A percentile compares a stretch with the other conserved stretches of the same genome.
These are phyloP conservation scores for Automeris io DNA, from an alignment of 2,888 invertebrate species.

Conservation along the genomic window DNA sequence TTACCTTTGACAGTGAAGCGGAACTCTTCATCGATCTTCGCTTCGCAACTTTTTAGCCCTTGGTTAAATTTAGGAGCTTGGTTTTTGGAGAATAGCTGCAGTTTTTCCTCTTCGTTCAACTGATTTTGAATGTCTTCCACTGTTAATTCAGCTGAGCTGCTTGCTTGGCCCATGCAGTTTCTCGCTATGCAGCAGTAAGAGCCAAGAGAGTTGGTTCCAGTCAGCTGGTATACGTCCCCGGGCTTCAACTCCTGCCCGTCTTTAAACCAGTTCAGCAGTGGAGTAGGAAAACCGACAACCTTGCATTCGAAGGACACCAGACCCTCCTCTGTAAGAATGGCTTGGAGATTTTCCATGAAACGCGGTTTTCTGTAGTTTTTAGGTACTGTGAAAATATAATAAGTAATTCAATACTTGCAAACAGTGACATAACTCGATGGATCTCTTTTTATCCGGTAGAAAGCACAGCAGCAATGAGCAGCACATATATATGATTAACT, in stretches of 20 bases:
- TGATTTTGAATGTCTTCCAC: slow-evolving; percentile 95
- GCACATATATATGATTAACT: too few relatives aligned
- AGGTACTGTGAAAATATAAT: slow-evolving; percentile 84
- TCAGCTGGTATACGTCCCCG: slow-evolving; percentile 93
- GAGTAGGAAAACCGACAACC: slow-evolving; percentile 94
- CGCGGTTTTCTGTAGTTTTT: slow-evolving; percentile 93
- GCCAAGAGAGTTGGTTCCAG: slow-evolving; percentile 91
- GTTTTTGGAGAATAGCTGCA: slow-evolving; percentile 84
- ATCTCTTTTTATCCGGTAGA: too few relatives aligned
- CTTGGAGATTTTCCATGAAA: slow-evolving; percentile 93
- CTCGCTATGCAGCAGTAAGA: slow-evolving; percentile 93
- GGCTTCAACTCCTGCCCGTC: slow-evolving; percentile 94
- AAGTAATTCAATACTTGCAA: too few relatives aligned
- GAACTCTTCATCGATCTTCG: slow-evolving; percentile 88
- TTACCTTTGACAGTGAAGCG: slow-evolving; percentile 88
- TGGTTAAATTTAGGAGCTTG: slow-evolving; percentile 90
- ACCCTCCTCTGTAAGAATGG: slow-evolving; percentile 93
- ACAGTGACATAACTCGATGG: too few relatives aligned
- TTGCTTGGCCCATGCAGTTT: slow-evolving; percentile 94
- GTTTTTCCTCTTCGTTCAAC: slow-evolving; percentile 89
- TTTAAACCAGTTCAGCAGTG: slow-evolving; percentile 92
- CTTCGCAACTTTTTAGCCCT: slow-evolving; percentile 88
- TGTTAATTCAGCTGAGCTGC: slow-evolving; percentile 90
- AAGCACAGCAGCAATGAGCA: too few relatives aligned
- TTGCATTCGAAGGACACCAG: slow-evolving; percentile 95